Evolutionary conservation across 1,140 invertebrate species (phyloP), one percentile per base, ranked within the genome.

Genomic region (Drosophila aff.): DNA sequence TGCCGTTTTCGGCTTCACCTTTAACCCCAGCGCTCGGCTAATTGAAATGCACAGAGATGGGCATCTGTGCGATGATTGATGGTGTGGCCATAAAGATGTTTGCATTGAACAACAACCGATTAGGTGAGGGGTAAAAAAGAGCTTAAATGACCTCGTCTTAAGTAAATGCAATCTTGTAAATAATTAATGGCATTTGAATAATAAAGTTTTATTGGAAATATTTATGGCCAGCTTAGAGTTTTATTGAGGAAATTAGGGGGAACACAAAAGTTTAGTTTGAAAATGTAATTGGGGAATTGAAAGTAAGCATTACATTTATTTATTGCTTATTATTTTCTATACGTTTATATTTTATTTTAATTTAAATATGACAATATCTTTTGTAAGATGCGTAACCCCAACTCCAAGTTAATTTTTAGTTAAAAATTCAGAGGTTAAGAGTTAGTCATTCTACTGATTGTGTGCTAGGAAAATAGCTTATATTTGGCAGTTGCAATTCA

Each of bases 41-140:
- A 75, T 75, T 74, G 69, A 75, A 74, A 74, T 75, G 72, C 69
- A 63, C 58, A 62, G 28, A 52, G 55, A 75, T 74, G 57, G 33
- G 33, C 44, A 71, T 71, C 68, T 62, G 57, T 62, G 40, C 1
- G 44, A 74, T 74, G 68, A 62, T 74, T 74, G 72, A 75, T 75
- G 57, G 31, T 11, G 58, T 15, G 31, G 71, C 40, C 72, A 59
- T 63, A 65, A 60, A 63, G 36, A 79, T 62, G 50, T 79, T 79
- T 57, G 66, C 67, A 71, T 71, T 46, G 40, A 38, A 57, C 13
- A 21, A 21, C 40, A 63, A 28, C 31, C 18, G 33, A 55, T 43
- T 64, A 33, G 23, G 38, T 31, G 33, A 23, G 18, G 33, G 18
- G 7, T 16, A 26, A 33, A 21, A 33, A 18, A 23, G 50, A 64